Base-by-base conservation (phyloP, 2,888 invertebrate species). In the Diplazon laetatorius region DNA sequence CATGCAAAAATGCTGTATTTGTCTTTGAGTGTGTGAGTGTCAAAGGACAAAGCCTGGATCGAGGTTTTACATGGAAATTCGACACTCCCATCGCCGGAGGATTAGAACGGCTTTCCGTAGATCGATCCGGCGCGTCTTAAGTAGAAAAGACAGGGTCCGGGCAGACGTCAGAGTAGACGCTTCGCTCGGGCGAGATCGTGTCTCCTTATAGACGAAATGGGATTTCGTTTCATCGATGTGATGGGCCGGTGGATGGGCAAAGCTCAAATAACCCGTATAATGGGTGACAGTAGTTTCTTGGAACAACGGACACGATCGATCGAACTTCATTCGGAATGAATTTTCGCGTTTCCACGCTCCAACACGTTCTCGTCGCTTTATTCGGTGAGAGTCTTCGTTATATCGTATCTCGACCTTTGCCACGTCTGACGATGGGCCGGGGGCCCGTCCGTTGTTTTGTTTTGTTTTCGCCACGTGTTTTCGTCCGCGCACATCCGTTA, bases 321-420 rank as follows among this genome's bases (percentile, higher is more conserved):
- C 37, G 55, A 3, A 55, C 18, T 55, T 37, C 30, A 30, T 55
- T 35, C 57, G 2, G 3, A 14, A 4, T 18, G 20, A 59, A 59
- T 18, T 39, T 59, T 59, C 39, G 59, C 39, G 18, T 59, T 30
- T 18, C 4, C 6, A 14, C 8, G 30, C 14, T 55, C 5, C 59
- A 20, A n/a, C n/a, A 37, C 39, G 18, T 39, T 16, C 39, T n/a
- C 35, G 39, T 20, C 6, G 12, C 20, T 59, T 12, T 5, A 39
- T 59, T 10, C 10, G 16, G 18, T 59, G 35, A 55, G 35, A 4
- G 18, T 18, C 14, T n/a, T 18, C 20, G 30, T 18, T 55, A 14
- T 35, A 18, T 59, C 37, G 59, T 37, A 39, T 18, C 12, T 59
- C 37, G 59, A 59, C 39, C 59, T 59, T 39, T 30, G 59, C 37